Evolutionary conservation across 2,888 invertebrate genomes (phyloP).

Genomic region (Cerceris ruficornis): DNA sequence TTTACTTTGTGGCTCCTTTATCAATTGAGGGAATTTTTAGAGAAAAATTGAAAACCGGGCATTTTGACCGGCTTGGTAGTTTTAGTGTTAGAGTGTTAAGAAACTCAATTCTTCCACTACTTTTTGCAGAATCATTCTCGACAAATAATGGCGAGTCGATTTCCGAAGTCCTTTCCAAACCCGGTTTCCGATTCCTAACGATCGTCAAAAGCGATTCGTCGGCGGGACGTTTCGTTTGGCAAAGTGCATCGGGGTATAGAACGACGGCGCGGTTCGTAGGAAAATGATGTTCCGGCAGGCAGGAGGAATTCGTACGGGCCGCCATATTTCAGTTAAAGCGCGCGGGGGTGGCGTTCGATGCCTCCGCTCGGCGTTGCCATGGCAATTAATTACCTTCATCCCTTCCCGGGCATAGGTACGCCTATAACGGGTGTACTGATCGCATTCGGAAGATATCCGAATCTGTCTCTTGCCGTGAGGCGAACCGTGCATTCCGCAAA

Average conservation of each 20-base stretch:
- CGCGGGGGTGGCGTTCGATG: slow-evolving; percentile 79
- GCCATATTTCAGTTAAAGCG: slow-evolving; percentile 82
- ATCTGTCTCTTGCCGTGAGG: slow-evolving; percentile 50
- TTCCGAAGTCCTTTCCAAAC: not conserved
- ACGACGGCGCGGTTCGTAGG: slow-evolving; percentile 48
- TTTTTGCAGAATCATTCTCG: too few relatives aligned
- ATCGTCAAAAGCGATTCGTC: slow-evolving; percentile 25
- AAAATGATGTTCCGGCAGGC: slow-evolving; percentile 54
- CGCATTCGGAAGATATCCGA: slow-evolving; percentile 67
- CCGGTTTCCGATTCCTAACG: slow-evolving; percentile 32
- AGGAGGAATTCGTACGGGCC: slow-evolving; percentile 78
- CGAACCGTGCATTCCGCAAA: slow-evolving; percentile 40
- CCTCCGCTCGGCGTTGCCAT: slow-evolving; percentile 80
- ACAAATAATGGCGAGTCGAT: not conserved
- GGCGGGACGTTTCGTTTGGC: slow-evolving; percentile 32
- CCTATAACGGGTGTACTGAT: slow-evolving; percentile 78
- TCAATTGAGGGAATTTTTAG: too few relatives aligned
- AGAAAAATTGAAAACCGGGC: not conserved
- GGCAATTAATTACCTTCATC: slow-evolving; percentile 82
- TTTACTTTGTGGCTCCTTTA: too few relatives aligned
- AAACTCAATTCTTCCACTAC: too few relatives aligned
- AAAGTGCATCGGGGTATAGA: slow-evolving; percentile 29
- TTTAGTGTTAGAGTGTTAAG: too few relatives aligned
- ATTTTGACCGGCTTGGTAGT: not conserved
- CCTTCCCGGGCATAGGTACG: slow-evolving; percentile 76